Conservation (phyloP, 2,113 vertebrate species). For the Oxyura jamaicensis region DNA sequence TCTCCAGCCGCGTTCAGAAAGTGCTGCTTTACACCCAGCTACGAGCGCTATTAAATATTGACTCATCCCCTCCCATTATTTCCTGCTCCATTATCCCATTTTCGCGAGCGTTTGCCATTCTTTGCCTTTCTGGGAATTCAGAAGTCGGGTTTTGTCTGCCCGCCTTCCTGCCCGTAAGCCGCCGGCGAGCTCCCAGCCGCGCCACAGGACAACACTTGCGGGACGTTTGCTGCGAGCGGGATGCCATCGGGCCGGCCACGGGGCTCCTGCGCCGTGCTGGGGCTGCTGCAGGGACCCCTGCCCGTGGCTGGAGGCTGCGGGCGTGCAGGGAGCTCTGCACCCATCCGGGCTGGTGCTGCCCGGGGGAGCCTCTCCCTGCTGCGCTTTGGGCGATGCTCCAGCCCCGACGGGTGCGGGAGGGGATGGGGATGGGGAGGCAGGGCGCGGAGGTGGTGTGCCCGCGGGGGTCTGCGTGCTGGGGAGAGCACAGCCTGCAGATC, state of each 20-base stretch:
- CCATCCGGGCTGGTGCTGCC: too few species aligned
- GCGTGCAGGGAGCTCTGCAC: too few species aligned
- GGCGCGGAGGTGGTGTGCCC: too few species aligned
- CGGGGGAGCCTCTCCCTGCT: too few species aligned
- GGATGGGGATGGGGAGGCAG: not conserved
- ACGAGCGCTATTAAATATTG: slow-evolving; percentile 2
- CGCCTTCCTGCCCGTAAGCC: not conserved
- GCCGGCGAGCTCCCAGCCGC: not conserved
- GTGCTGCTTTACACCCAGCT: not conserved
- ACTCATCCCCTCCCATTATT: slow-evolving; percentile 10
- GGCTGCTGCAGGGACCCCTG: too few species aligned
- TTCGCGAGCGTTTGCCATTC: not conserved
- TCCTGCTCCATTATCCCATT: slow-evolving; percentile 58
- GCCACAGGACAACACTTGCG: accelerated
- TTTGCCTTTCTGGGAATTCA: slow-evolving; percentile 2
- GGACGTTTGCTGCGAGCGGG: accelerated
- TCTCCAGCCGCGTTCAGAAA: not conserved
- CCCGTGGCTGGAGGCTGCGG: too few species aligned
- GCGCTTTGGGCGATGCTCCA: too few species aligned
- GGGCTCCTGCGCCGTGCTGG: not conserved
- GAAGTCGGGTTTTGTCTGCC: slow-evolving; percentile 7
- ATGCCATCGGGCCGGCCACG: accelerated
- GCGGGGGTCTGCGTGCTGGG: not conserved
- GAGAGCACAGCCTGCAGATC: not conserved
- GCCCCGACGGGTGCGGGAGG: too few species aligned